phyloP scores from a whole-genome alignment of 2,888 invertebrate species.

The Quadroppia sp. region DNA sequence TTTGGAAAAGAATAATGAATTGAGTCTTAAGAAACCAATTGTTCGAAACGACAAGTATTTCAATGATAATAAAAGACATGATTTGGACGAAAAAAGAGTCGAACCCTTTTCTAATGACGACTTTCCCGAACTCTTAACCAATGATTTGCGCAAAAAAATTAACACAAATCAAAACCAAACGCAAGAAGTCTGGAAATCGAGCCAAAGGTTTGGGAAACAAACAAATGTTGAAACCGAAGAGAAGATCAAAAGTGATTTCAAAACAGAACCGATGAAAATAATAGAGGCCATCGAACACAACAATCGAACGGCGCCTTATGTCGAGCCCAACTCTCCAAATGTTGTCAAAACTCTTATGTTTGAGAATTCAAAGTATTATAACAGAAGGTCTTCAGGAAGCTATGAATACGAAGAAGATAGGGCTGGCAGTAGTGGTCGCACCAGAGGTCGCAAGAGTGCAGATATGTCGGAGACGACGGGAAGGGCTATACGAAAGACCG shows the following conservation, averaged over 20 bases:
- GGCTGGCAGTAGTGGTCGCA: constrained; percentile 35
- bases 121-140: constrained; percentile 40
- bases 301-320: neutral
- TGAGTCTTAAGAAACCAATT: neutral
- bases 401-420: constrained; percentile 36
- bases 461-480: constrained; percentile 34
- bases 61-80: constrained; percentile 15
- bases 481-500: constrained; percentile 35
- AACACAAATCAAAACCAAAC: neutral
- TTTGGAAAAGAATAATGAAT: neutral
- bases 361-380: constrained; percentile 45
- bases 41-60: neutral
- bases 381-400: neutral
- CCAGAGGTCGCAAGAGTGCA: constrained; percentile 34
- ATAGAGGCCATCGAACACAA: constrained; percentile 31
- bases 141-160: constrained; percentile 26
- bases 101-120: constrained; percentile 39
- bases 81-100: constrained; percentile 8
- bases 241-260: neutral
- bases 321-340: neutral
- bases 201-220: neutral
- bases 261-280: constrained; percentile 34
- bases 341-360: constrained; percentile 45
- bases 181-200: constrained; percentile 36
- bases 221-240: neutral